phyloP scores from a whole-genome alignment of 2,113 vertebrate genomes.

The Ibidorhyncha struthersii region DNA sequence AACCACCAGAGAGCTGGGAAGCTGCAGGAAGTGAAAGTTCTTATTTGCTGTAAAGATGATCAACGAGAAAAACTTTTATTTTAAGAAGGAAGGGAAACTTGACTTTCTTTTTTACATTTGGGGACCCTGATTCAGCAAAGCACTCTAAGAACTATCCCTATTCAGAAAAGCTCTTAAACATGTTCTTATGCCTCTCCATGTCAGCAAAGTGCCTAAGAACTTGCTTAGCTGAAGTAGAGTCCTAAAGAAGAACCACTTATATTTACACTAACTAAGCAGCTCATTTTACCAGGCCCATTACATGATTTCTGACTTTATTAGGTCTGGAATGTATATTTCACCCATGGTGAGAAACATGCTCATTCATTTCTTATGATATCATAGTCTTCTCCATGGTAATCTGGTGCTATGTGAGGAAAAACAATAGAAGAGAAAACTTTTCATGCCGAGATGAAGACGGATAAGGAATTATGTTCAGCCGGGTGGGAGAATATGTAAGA shows the following conservation, averaged over 20 bases:
- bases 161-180: not conserved
- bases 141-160: not conserved
- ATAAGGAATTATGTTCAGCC: constrained; percentile 52
- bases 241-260: constrained; percentile 13
- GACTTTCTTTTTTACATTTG: not conserved
- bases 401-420: constrained; percentile 63
- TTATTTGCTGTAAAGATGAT: not conserved
- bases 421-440: constrained; percentile 44
- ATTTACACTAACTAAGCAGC: not conserved
- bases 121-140: not conserved
- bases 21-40: constrained; percentile 41
- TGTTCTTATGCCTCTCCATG: not conserved
- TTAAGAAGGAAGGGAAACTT: not conserved
- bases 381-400: constrained; percentile 60
- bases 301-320: constrained; percentile 61
- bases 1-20: not conserved
- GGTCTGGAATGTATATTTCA: constrained; percentile 53
- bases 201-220: not conserved
- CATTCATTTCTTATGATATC: constrained; percentile 65
- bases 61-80: not conserved
- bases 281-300: constrained; percentile 28
- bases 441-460: constrained; percentile 41
- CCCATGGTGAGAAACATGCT: constrained; percentile 49
- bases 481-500: constrained; percentile 55
- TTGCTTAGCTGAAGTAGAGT: not conserved